Conservation (phyloP, 2,113 vertebrate genomes). For the Heterotis niloticus region DNA sequence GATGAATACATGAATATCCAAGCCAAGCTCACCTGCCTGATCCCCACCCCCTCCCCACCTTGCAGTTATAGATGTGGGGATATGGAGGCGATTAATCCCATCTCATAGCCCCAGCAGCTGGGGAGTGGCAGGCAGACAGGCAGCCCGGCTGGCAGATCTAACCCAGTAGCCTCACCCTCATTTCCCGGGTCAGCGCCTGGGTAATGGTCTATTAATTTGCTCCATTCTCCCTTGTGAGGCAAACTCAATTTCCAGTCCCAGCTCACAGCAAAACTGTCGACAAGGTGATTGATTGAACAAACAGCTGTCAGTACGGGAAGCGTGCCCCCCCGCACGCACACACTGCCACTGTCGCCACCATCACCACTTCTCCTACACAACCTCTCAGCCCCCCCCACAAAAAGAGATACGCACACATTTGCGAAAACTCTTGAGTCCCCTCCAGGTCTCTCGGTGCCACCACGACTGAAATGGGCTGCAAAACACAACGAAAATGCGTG, state of each 20-base stretch:
- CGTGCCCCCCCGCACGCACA: conserved; percentile 47
- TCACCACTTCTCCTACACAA: conserved; percentile 23
- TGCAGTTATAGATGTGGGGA: neutral
- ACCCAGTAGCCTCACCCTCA: conserved; percentile 73
- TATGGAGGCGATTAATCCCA: conserved; percentile 25
- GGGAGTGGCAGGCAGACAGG: conserved; percentile 32
- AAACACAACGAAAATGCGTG: conserved; percentile 10
- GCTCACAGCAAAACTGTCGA: conserved; percentile 70
- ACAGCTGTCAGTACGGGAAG: conserved; percentile 79
- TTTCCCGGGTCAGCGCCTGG: conserved; percentile 95
- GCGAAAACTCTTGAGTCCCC: conserved; percentile 25
- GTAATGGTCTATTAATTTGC: conserved; percentile 99
- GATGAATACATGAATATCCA: conserved; percentile 45
- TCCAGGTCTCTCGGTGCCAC: neutral
- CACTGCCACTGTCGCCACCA: conserved; percentile 28
- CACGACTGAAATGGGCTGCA: conserved; percentile 7
- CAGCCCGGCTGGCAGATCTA: conserved; percentile 51
- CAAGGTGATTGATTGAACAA: conserved; percentile 95
- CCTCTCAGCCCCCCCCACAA: conserved; percentile 27
- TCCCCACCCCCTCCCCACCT: conserved; percentile 31
- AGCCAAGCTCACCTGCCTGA: conserved; percentile 32
- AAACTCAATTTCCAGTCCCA: conserved; percentile 88
- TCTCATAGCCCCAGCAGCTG: conserved; percentile 18
- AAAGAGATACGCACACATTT: conserved; percentile 39
- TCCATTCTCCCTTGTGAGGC: conserved; percentile 86